Evolutionary conservation across 2,797 vertebrate species (phyloP), one percentile per base, ranked within the genome.

Genomic region (Pangasius mekongensis): DNA sequence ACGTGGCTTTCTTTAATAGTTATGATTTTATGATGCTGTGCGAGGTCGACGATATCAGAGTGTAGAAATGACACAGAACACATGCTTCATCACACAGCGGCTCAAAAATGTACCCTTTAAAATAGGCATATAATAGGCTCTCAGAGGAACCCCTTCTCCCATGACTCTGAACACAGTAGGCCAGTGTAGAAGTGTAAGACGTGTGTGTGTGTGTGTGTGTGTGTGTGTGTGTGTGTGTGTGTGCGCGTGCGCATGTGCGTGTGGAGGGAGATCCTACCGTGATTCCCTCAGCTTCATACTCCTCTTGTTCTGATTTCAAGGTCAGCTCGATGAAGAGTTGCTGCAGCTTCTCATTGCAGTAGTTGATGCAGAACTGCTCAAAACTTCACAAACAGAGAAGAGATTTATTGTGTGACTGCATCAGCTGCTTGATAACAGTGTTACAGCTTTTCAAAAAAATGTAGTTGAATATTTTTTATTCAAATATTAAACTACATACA

Each of bases 361-460:
- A 99, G 94, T 99, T 99, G 93, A 99, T 99, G 89, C 98, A 99
- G 92, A 99, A 99, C 91, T 99, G 98, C 94, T 99, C 98, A 83
- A 99, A 99, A 95, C 98, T 99, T 92, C 3, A 24, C 16, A 77
- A 33, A 64, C 4, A 87, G 8, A 87, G 36, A 36, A 43, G 3
- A 85, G 33, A 83, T 60, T 80, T 66, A 33, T 33, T 39, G 7
- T 43, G 49, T 24, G 67, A 49, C 22, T 20, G 67, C 56, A 5
- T 74, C 80, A 71, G 56, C 30, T 64, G 24, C 13, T 18, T 64
- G 14, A n/a, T 47, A 66, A 58, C 2, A 20, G 24, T 30, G 27
- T 47, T 47, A 22, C 27, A 13, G 24, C 7, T 82, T 60, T 39
- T 62, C 36, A 6, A 7, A n/a, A 43, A 80, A 56, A 18, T 54